Evolutionary conservation across 2,113 vertebrate genomes (phyloP), one percentile per base, ranked within the genome.

Genomic region (Cricetomys ansorgei): DNA sequence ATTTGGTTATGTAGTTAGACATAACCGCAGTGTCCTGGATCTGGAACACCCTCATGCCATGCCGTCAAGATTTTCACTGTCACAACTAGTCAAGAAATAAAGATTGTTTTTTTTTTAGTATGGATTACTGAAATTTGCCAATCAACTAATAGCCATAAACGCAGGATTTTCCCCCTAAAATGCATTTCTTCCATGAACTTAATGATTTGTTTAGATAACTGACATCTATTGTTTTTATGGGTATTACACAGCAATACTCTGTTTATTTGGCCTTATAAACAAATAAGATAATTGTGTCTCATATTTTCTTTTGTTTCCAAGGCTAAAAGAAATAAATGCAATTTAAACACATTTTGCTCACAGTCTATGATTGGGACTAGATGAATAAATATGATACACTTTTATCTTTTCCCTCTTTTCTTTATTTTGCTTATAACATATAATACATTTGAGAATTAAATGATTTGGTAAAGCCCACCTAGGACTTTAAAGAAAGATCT

Each of bases 281-380:
- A 92, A 87, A 89, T 91, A 29, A 88, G 87, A 80, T 65, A 55
- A 80, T 93, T 92, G 40, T 70, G 7, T 85, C 72, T 96, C 48
- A 88, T 80, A 81, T 90, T 96, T 94, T 97, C n/a, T 91, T 96
- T 84, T 94, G 57, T 89, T 94, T 94, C 73, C 72, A 93, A 95
- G 40, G 31, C 59, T 80, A 75, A 88, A 67, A 57, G 21, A 94
- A 86, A 75, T 31, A 75, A 53, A 80, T 75, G 75, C 40, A 86
- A 27, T 75, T 13, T 88, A 92, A 88, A 77, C 4, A 16, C 65
- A 16, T 45, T 93, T 57, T 53, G 55, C 6, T 7, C 5, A 29
- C 10, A 50, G 53, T 57, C 70, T 79, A 93, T 69, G 16, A 23
- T 83, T 95, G 45, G 34, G 29, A 72, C 17, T 48, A 43, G 27